Base-by-base conservation (phyloP, 2,113 vertebrate genomes). In the Lagenorhynchus albirostris region DNA sequence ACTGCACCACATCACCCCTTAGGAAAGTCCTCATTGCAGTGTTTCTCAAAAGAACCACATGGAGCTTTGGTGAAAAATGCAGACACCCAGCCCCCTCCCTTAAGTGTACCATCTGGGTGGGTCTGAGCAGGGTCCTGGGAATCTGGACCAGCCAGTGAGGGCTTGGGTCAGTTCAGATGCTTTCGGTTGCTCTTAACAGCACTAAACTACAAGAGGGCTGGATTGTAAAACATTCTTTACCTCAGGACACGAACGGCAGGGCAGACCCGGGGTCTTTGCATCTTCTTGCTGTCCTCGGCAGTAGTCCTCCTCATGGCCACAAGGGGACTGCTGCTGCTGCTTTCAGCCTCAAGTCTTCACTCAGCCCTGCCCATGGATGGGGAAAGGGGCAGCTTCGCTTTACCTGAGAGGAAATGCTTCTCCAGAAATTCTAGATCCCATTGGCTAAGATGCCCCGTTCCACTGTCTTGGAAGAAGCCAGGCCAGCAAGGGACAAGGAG, bases 1-100 rank as follows among this genome's bases (percentile, higher is more conserved):
- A 21, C 33, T 8, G 0, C n/a, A 20, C 3, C 29, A 1, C 31
- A 26, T 4, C 0, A 1, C n/a, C 63, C 23, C 23, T 70, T 3
- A 29, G 38, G 4, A 5, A 55, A 85, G 31, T 23, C 77, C 31
- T 82, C 67, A 6, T 0, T 3, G 13, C 33, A 13, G 6, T 9
- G 26, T 53, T 68, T 84, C 65, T 23, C n/a, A 67, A 15, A 76
- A 62, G 53, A 60, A 33, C 25, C 36, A 20, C 38, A 62, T 44
- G 70, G 41, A 33, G 23, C 18, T 26, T 65, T 2, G 0, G 23
- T 47, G 67, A 23, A 58, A 63, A 21, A 26, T 6, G 11, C 7
- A 47, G 50, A 31, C 8, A 3, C 38, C 63, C n/a, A 17, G 53
- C 1, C 3, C 33, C 31, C 2, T 15, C 47, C 29, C 55, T 8